A percentile compares a stretch with the other conserved stretches of the same genome.
Conservation (phyloP, 2,113 vertebrate genomes). For the Scomber colias region DNA sequence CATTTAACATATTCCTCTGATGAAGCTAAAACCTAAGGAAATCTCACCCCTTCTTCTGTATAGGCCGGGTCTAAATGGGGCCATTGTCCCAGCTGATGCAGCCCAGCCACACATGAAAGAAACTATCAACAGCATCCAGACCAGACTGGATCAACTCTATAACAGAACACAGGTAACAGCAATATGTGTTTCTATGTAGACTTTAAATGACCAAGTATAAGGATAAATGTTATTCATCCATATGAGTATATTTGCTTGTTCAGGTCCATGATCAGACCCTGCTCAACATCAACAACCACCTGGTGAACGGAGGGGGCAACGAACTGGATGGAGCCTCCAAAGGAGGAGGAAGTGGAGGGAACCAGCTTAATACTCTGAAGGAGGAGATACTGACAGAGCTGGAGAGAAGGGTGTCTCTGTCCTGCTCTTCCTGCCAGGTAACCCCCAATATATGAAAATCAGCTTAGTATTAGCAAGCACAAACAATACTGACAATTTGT, state of each 20-base stretch:
- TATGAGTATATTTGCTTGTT: slow-evolving; percentile 47
- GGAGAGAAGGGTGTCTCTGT: slow-evolving; percentile 87
- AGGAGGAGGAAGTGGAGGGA: slow-evolving; percentile 36
- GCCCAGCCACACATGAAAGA: slow-evolving; percentile 90
- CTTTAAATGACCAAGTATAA: background rate
- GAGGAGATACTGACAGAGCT: slow-evolving; percentile 86
- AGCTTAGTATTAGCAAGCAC: background rate
- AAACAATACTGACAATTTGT: background rate
- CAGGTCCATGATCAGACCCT: slow-evolving; percentile 88
- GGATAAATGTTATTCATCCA: background rate
- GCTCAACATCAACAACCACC: slow-evolving; percentile 86
- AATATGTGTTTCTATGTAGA: background rate
- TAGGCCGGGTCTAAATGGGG: slow-evolving; percentile 79
- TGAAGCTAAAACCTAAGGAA: background rate
- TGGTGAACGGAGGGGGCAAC: slow-evolving; percentile 72
- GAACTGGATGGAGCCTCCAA: slow-evolving; percentile 61
- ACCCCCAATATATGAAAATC: background rate
- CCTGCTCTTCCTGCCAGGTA: slow-evolving; percentile 88
- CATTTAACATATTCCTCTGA: background rate
- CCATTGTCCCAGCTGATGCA: slow-evolving; percentile 86
- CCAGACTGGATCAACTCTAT: slow-evolving; percentile 91
- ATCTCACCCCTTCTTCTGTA: background rate
- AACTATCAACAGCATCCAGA: slow-evolving; percentile 90
- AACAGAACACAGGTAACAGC: slow-evolving; percentile 84
- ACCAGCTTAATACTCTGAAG: slow-evolving; percentile 68